Base-by-base conservation (phyloP, 2,888 invertebrate species). In the Homarus gammarus region DNA sequence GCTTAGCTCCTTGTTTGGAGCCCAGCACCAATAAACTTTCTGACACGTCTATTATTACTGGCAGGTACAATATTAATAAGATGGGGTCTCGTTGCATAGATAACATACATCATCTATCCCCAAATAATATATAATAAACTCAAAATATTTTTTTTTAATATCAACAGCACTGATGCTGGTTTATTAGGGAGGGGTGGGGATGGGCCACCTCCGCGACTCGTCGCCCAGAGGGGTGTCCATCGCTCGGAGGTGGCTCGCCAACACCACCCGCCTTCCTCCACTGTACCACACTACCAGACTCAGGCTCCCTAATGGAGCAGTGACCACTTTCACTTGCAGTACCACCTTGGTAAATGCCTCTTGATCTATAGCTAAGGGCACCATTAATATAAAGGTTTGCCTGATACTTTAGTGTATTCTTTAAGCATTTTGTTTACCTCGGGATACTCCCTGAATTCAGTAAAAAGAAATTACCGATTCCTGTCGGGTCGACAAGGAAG, bases 181-280 rank as follows among this genome's bases (percentile, higher is more conserved):
- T 36, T 31, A 49, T 49, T 27, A 49, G 51, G 44, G 40, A 40
- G 64, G 38, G 77, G 68, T 72, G 38, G 77, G 83, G 83, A 64
- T 33, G 51, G 64, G 83, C 49, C 72, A 72, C 64, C 68, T 82
- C 89, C 89, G 89, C 89, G 89, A 84, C 82, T 89, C 89, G 84
- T 89, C 89, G 89, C 89, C 89, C 78, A 40, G 38, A n/a, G 8
- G 73, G 89, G 89, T 89, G 89, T 89, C 89, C 89, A 56, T 79
- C 89, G 89, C 89, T 89, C 89, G 89, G 79, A 79, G 78, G 78
- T 51, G 44, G 31, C 61, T 68, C 31, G n/a, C 70, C 83, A 40
- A 49, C 33, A 22, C 49, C 75, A 75, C 78, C 70, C 72, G 6
- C 51, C 68, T 40, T 15, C 68, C 27, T 40, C 49, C 36, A 49